Evolutionary conservation across 1,140 invertebrate species (phyloP).

Genomic region (Papilio machaon): DNA sequence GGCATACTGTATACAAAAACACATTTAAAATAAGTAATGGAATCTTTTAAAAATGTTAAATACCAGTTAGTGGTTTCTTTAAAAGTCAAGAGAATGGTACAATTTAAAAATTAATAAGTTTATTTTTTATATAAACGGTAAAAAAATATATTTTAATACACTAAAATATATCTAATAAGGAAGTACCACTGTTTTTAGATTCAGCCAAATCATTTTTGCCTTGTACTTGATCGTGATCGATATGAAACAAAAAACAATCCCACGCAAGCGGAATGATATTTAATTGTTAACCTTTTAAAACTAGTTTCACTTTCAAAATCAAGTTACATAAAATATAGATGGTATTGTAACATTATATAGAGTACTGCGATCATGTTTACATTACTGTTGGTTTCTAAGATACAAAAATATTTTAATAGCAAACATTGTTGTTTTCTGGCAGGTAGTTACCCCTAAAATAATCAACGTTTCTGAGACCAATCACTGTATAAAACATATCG

Average conservation of each 20-base stretch:
- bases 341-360: no score
- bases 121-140: background rate
- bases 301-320: background rate
- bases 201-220: background rate
- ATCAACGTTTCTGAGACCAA: no score
- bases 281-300: slow-evolving; percentile 22
- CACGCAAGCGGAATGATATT: background rate
- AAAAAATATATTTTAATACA: background rate
- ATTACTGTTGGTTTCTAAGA: no score
- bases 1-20: no score
- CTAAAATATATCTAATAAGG: background rate
- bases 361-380: no score
- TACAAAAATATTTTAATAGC: no score
- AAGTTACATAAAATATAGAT: background rate
- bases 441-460: no score
- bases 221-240: background rate
- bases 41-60: background rate
- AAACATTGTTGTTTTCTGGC: no score
- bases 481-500: no score
- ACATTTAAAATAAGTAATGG: no score
- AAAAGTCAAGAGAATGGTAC: background rate
- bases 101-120: background rate
- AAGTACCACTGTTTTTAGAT: background rate
- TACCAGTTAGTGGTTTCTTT: background rate
- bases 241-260: slow-evolving; percentile 15